Conservation (phyloP, 2,797 vertebrate genomes). For the Diplodus sargus region DNA sequence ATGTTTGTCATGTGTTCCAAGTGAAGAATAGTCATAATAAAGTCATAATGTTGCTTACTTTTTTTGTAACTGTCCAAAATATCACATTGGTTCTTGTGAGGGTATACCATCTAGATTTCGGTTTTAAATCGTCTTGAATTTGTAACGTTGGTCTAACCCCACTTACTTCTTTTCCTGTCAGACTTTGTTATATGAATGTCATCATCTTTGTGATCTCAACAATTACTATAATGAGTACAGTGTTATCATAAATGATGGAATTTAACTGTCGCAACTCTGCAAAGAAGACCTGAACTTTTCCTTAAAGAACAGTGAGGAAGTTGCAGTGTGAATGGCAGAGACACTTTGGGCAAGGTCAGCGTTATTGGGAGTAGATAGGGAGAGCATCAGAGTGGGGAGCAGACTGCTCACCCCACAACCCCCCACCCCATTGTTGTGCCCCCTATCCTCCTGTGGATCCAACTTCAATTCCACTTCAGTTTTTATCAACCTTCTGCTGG, state of each 20-base stretch:
- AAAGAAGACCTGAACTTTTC: neutral
- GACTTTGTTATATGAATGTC: neutral
- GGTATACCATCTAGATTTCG: neutral
- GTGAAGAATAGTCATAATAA: neutral
- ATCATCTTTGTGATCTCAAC: neutral
- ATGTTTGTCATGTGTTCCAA: neutral
- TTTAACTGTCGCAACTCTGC: neutral
- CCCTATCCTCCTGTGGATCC: conserved; percentile 90
- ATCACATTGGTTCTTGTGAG: neutral
- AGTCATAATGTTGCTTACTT: conserved; percentile 6
- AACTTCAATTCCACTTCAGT: conserved; percentile 99
- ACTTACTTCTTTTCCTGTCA: neutral
- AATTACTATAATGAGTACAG: neutral
- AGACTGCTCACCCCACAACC: conserved; percentile 77
- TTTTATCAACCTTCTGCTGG: conserved; percentile 95
- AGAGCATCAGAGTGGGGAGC: conserved; percentile 39
- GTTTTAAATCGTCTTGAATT: neutral
- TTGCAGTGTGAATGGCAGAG: conserved; percentile 84
- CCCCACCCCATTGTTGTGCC: conserved; percentile 84
- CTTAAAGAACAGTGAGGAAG: conserved; percentile 34
- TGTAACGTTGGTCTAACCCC: neutral
- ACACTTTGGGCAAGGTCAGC: conserved; percentile 89
- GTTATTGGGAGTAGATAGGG: conserved; percentile 72
- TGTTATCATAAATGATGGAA: neutral
- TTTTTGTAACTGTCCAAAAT: conserved; percentile 6